These are phyloP conservation scores for Lagorchestes hirsutus DNA, from an alignment of 2,797 vertebrate species.

Conservation along the genomic window DNA sequence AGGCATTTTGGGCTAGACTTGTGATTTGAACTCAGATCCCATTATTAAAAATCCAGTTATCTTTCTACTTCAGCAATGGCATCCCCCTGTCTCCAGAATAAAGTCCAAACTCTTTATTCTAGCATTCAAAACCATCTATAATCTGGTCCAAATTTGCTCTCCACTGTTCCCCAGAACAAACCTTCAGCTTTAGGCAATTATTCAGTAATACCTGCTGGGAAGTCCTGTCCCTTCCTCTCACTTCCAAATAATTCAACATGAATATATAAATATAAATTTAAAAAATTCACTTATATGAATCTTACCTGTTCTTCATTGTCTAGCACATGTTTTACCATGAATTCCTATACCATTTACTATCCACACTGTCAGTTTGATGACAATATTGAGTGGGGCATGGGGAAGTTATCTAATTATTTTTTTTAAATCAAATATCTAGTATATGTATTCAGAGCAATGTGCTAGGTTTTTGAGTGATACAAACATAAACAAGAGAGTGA, in stretches of 20 bases:
- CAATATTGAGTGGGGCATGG: not conserved
- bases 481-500: not conserved
- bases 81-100: not conserved
- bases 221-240: not conserved
- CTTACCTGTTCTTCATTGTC: not conserved
- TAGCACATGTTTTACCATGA: not conserved
- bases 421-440: not conserved
- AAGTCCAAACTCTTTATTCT: not conserved
- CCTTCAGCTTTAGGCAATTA: not conserved
- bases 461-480: not conserved
- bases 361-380: not conserved
- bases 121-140: not conserved
- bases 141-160: not conserved
- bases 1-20: not conserved
- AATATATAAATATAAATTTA: not conserved
- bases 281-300: not conserved
- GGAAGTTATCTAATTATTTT: not conserved
- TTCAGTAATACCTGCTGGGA: not conserved
- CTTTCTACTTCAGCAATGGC: not conserved
- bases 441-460: not conserved
- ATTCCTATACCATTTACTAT: not conserved
- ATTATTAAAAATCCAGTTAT: not conserved
- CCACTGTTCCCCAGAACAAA: not conserved
- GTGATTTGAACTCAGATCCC: not conserved
- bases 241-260: not conserved